These are phyloP conservation scores for Tyria jacobaeae DNA, from an alignment of 2,888 invertebrate genomes.

Conservation along the genomic window DNA sequence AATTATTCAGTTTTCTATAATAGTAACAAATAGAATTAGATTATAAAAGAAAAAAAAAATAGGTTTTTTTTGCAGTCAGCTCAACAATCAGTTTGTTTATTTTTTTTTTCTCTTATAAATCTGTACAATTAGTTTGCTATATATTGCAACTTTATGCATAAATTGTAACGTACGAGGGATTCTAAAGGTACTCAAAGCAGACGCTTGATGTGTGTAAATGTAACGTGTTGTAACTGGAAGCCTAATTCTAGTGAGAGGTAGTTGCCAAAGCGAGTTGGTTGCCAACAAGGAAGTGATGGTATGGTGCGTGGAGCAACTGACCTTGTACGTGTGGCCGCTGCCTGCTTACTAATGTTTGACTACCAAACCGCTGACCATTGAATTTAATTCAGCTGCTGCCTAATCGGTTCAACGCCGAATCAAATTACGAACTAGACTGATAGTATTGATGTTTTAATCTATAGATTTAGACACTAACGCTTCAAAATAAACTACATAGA, in stretches of 20 bases:
- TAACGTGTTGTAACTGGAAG: constrained; percentile 68
- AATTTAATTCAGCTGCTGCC: constrained; percentile 31
- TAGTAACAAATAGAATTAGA: no score
- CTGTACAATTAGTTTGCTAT: no score
- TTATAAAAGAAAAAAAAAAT: no score
- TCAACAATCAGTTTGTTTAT: no score
- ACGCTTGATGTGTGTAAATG: constrained; percentile 46
- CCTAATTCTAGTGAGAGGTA: constrained; percentile 82
- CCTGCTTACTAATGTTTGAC: constrained; percentile 67
- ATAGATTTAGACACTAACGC: not conserved
- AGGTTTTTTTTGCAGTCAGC: no score
- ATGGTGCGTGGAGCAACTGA: constrained; percentile 73
- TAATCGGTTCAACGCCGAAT: constrained; percentile 24
- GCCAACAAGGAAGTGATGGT: constrained; percentile 82
- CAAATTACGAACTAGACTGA: constrained; percentile 30
- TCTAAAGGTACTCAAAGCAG: constrained; percentile 4
- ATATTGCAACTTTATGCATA: no score
- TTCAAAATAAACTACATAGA: not conserved
- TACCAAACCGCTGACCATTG: constrained; percentile 42
- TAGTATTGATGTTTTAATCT: not conserved
- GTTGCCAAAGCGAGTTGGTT: constrained; percentile 72
- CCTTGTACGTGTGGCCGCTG: constrained; percentile 70
- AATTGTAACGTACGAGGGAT: not conserved
- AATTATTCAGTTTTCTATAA: no score
- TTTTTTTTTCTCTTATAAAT: no score